Evolutionary conservation across 2,888 invertebrate genomes (phyloP).

Genomic region (Tipula lateralis): DNA sequence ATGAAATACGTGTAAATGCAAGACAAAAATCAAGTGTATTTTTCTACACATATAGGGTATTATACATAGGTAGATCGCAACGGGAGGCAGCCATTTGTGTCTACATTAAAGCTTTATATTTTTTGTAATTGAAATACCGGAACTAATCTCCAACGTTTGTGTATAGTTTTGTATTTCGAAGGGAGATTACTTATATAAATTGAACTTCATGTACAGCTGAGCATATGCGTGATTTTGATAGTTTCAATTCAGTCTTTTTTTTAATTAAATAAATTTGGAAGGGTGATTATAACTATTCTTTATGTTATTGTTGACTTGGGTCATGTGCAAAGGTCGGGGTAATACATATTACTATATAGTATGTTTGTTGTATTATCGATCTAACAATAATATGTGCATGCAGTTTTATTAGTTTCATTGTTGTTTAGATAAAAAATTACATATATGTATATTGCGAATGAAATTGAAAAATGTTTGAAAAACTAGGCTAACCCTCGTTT

Average conservation of each 20-base stretch:
- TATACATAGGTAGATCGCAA: background rate
- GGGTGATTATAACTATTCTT: background rate
- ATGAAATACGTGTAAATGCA: background rate
- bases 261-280: background rate
- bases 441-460: background rate
- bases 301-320: background rate
- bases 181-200: background rate
- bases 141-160: background rate
- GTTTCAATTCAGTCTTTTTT: background rate
- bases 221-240: slow-evolving; percentile 24
- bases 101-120: background rate
- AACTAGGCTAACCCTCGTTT: background rate
- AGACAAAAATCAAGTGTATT: background rate
- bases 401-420: slow-evolving; percentile 1
- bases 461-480: background rate
- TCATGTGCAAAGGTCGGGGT: slow-evolving; percentile 19
- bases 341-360: background rate
- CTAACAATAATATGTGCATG: background rate
- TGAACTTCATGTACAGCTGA: background rate
- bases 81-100: no score
- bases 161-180: background rate
- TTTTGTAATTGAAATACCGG: background rate
- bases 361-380: background rate
- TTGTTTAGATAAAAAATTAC: background rate
- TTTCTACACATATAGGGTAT: background rate